Conservation (phyloP, 2,797 vertebrate species). For the Anas acuta region DNA sequence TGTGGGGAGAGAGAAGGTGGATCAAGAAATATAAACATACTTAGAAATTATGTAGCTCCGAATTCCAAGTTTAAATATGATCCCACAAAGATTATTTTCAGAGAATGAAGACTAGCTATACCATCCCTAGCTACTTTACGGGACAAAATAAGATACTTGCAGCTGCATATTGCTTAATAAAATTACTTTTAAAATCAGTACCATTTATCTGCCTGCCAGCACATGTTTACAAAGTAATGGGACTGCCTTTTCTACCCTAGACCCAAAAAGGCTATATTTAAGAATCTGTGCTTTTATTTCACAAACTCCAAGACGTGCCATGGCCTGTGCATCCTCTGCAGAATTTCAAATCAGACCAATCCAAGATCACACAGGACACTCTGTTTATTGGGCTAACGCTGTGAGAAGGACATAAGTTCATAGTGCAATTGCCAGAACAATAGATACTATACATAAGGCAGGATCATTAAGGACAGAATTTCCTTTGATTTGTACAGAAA, state of each 20-base stretch:
- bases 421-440: not conserved
- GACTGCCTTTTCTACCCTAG: not conserved
- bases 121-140: constrained; percentile 4
- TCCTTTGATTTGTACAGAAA: not conserved
- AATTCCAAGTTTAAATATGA: constrained; percentile 8
- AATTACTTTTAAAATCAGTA: not conserved
- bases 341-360: not conserved
- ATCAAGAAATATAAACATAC: constrained; percentile 22
- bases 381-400: not conserved
- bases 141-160: constrained; percentile 5
- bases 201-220: constrained; percentile 23
- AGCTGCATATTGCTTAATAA: not conserved
- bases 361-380: not conserved
- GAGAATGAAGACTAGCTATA: not conserved
- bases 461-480: not conserved
- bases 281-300: not conserved
- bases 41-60: not conserved
- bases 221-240: constrained; percentile 9
- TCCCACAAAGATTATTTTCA: not conserved
- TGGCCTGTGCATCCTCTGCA: not conserved
- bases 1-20: not conserved
- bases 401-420: not conserved
- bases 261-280: not conserved
- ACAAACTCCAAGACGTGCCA: not conserved
- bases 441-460: not conserved